Evolutionary conservation across 2,797 vertebrate genomes (phyloP).

Genomic region (Cossypha polioptera): DNA sequence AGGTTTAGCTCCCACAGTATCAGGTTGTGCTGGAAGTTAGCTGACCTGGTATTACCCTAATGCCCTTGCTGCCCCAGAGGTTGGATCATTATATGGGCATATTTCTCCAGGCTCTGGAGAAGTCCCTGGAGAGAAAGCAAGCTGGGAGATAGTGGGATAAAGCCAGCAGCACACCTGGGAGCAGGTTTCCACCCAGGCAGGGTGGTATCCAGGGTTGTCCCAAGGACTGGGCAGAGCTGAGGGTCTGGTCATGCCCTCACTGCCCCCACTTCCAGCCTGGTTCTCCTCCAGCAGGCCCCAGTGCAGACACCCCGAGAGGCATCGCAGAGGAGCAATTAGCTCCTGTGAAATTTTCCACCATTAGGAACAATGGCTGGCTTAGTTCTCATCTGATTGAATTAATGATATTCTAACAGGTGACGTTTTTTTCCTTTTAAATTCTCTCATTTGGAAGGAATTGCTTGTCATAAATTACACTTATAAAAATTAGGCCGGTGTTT

Average conservation of each 20-base stretch:
- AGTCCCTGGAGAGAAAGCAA: not conserved
- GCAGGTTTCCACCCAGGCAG: not conserved
- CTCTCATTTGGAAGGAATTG: slow-evolving; percentile 45
- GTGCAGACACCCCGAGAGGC: not conserved
- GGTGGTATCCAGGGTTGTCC: not conserved
- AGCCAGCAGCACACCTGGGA: not conserved
- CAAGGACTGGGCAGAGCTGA: not conserved
- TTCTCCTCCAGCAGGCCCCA: not conserved
- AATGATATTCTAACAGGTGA: slow-evolving; percentile 3
- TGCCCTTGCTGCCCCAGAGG: not conserved
- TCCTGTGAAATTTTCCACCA: not conserved
- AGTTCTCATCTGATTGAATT: slow-evolving; percentile 14
- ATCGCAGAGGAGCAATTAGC: slow-evolving; percentile 36
- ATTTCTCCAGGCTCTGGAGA: not conserved
- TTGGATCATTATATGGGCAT: not conserved
- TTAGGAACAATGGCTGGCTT: slow-evolving; percentile 19
- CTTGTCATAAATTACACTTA: slow-evolving; percentile 33
- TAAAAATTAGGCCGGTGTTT: slow-evolving; percentile 35
- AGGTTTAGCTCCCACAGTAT: not conserved
- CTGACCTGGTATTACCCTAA: not conserved
- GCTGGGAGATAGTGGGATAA: not conserved
- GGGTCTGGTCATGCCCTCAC: not conserved
- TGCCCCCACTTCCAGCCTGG: not conserved
- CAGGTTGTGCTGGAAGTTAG: not conserved
- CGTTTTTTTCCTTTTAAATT: slow-evolving; percentile 15